phyloP scores from a whole-genome alignment of 2,888 invertebrate species.

The Heliconius ethilla region DNA sequence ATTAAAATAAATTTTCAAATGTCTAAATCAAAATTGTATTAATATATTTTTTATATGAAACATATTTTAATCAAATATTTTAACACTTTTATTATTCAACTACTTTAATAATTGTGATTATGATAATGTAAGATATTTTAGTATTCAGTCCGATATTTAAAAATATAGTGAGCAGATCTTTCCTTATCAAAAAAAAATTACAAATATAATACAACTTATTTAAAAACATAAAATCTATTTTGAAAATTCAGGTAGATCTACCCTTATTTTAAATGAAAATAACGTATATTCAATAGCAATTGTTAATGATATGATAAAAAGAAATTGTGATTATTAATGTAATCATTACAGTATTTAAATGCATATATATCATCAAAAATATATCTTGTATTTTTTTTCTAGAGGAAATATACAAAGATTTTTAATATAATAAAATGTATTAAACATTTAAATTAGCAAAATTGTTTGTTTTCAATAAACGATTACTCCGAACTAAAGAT shows the following conservation, averaged over 20 bases:
- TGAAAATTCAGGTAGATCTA: neutral
- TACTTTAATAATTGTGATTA: neutral
- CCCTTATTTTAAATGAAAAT: no score
- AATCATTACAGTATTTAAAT: no score
- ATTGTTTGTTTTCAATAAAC: no score
- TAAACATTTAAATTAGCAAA: no score
- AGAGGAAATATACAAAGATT: no score
- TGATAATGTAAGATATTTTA: slow-evolving; percentile 9
- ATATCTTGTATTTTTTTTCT: no score
- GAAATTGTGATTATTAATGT: no score
- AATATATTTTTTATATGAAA: neutral
- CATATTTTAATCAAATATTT: neutral
- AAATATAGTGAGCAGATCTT: neutral
- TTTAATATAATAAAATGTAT: no score
- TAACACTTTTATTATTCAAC: neutral
- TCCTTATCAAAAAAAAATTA: neutral
- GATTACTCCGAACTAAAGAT: no score
- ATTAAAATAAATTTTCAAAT: neutral
- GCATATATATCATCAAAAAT: no score
- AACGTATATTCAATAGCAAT: neutral
- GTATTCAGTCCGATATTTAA: slow-evolving; percentile 14
- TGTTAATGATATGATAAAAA: neutral
- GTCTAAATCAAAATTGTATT: neutral
- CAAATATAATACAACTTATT: neutral
- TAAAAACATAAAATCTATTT: neutral